A percentile compares a stretch with the other conserved stretches of the same genome.
phyloP scores from a whole-genome alignment of 2,113 vertebrate genomes.

The Pachyramphus minor region DNA sequence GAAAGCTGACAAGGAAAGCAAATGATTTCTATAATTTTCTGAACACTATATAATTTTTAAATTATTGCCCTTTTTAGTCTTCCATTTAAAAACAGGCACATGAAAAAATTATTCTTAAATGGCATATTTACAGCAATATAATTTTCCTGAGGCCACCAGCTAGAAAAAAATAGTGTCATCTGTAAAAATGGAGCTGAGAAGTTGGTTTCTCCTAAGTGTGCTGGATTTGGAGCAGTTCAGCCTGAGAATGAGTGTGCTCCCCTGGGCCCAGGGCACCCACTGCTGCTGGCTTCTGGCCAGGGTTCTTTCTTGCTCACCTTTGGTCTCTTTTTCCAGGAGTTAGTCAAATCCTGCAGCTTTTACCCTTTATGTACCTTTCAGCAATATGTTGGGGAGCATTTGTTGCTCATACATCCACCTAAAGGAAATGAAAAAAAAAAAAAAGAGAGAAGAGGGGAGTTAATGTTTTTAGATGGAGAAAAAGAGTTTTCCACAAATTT shows the following conservation, averaged over 20 bases:
- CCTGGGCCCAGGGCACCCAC: fast-evolving
- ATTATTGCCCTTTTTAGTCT: neutral
- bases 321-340: neutral
- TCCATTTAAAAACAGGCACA: neutral
- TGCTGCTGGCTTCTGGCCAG: neutral
- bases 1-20: neutral
- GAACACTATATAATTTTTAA: neutral
- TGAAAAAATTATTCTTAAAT: neutral
- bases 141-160: neutral
- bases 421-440: neutral
- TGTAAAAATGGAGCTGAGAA: neutral
- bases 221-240: neutral
- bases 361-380: neutral
- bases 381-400: fast-evolving
- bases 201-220: neutral
- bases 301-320: neutral
- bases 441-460: neutral
- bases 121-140: neutral
- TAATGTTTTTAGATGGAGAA: neutral
- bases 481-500: neutral
- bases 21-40: neutral
- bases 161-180: neutral
- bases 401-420: neutral
- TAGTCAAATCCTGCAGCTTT: neutral
- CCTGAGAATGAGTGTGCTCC: neutral